These are phyloP conservation scores for Potorous gilbertii DNA, from an alignment of 2,797 vertebrate species.

Conservation along the genomic window DNA sequence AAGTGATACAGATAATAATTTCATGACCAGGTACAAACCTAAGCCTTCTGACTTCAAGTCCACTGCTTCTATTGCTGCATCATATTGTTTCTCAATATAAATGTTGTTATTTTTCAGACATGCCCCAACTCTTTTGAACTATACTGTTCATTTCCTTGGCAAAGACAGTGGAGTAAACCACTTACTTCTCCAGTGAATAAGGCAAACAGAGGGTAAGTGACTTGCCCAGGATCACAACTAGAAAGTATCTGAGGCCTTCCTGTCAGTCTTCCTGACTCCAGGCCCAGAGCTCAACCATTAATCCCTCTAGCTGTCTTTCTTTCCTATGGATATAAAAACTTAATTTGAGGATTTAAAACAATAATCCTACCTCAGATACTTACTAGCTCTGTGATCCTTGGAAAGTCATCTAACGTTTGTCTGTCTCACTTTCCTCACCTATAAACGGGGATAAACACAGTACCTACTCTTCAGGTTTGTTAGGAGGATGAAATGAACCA, in stretches of 20 bases:
- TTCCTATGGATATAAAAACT: not conserved
- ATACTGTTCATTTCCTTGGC: not conserved
- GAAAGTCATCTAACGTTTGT: not conserved
- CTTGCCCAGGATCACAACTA: not conserved
- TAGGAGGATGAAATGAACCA: not conserved
- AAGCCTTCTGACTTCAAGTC: not conserved
- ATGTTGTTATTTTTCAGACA: no score
- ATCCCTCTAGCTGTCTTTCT: not conserved
- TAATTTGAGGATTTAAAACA: not conserved
- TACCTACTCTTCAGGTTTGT: not conserved
- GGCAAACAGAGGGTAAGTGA: not conserved
- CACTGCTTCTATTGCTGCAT: not conserved
- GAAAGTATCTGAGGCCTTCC: not conserved
- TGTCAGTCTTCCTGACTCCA: not conserved
- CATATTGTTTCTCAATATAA: not conserved
- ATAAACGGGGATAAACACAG: not conserved
- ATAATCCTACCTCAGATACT: not conserved
- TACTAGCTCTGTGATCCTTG: not conserved
- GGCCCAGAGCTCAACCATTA: not conserved
- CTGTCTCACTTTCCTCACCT: not conserved
- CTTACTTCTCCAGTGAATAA: not conserved
- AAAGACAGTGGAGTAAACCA: not conserved
- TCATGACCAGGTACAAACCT: not conserved
- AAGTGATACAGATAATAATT: not conserved
- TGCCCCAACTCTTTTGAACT: not conserved